Percentiles rank a stretch among this genome's conserved stretches.
Conservation (phyloP, 2,797 vertebrate species). For the Telmatherina bonti region DNA sequence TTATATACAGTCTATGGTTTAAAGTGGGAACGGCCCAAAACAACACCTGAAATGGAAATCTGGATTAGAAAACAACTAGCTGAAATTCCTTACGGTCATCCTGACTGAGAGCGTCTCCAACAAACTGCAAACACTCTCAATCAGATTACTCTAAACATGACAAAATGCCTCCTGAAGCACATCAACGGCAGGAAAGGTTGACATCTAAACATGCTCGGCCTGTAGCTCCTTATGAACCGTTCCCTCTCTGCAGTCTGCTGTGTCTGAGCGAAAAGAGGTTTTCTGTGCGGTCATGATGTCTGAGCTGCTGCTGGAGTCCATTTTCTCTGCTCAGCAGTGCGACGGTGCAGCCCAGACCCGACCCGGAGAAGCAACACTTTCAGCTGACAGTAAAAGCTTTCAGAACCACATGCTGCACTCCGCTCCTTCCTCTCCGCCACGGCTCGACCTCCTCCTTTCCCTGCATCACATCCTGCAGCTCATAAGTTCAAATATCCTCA, state of each 20-base stretch:
- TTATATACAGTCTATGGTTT: too few relatives aligned
- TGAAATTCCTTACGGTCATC: too few relatives aligned
- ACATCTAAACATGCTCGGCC: too few relatives aligned
- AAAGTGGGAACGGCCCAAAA: too few relatives aligned
- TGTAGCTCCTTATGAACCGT: constrained; percentile 25
- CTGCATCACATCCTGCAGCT: neutral
- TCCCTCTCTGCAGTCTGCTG: constrained; percentile 16
- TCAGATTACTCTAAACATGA: too few relatives aligned
- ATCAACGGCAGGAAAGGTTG: too few relatives aligned
- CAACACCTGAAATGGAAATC: too few relatives aligned
- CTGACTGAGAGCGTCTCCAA: too few relatives aligned
- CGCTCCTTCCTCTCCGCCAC: neutral
- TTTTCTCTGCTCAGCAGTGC: constrained; percentile 25
- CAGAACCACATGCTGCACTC: neutral
- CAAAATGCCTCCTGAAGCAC: neutral
- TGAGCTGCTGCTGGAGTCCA: constrained; percentile 18
- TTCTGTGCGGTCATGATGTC: constrained; percentile 5
- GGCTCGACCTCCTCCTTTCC: neutral
- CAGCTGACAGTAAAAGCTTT: constrained; percentile 27
- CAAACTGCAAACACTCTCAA: too few relatives aligned
- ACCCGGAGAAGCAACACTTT: constrained; percentile 1
- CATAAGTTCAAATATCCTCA: neutral
- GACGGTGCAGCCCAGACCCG: neutral
- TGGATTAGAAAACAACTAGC: too few relatives aligned
- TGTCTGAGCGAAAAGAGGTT: neutral